Conservation (phyloP, 2,888 invertebrate genomes). For the Liopterus haemorrhoidalis region DNA sequence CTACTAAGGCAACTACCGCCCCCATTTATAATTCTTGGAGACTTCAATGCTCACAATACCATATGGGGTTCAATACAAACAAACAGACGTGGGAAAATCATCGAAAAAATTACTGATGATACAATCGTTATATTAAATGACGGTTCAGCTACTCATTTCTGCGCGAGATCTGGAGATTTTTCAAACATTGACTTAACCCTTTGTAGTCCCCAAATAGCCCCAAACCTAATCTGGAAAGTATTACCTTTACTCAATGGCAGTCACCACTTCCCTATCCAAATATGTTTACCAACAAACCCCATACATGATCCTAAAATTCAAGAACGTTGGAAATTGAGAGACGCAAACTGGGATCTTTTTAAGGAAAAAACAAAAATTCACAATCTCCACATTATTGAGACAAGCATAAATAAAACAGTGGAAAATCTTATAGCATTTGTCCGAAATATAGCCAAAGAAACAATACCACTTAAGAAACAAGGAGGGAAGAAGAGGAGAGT, state of each 20-base stretch:
- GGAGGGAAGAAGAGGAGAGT: background rate
- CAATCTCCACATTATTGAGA: background rate
- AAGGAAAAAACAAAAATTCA: conserved; percentile 1
- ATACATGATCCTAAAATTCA: background rate
- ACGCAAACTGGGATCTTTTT: conserved; percentile 2
- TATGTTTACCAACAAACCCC: background rate
- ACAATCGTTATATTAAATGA: conserved; percentile 20
- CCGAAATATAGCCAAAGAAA: background rate
- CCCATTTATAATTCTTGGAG: conserved; percentile 31
- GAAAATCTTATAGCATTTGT: background rate
- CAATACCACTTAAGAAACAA: background rate
- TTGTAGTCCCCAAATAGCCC: conserved; percentile 15
- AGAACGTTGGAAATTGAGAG: conserved; percentile 1
- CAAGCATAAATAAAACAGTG: background rate
- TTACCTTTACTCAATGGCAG: conserved; percentile 10
- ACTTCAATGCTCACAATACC: conserved; percentile 30
- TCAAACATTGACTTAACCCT: conserved; percentile 27
- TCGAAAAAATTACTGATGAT: conserved; percentile 26
- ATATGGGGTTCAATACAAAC: conserved; percentile 26
- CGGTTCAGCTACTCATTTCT: conserved; percentile 26
- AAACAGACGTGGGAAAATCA: conserved; percentile 27
- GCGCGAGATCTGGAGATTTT: conserved; percentile 11
- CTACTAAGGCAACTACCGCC: conserved; percentile 29
- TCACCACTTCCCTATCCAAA: conserved; percentile 28
- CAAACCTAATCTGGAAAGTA: conserved; percentile 17